These are phyloP conservation scores for Notamacropus eugenii DNA, from an alignment of 2,797 vertebrate species.

Conservation along the genomic window DNA sequence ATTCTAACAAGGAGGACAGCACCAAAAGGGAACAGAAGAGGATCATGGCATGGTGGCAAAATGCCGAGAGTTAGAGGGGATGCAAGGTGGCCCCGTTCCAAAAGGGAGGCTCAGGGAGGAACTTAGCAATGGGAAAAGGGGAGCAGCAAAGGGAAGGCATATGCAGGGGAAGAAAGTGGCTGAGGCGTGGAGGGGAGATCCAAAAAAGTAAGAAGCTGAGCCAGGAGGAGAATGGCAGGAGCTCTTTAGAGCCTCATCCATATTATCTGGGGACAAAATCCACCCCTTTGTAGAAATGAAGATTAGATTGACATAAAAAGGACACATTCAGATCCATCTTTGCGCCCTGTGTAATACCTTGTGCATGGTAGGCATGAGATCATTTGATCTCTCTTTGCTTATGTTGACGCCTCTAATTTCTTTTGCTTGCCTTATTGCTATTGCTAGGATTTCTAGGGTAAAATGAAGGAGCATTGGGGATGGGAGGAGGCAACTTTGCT, in stretches of 20 bases:
- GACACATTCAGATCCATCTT: background rate
- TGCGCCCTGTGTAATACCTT: background rate
- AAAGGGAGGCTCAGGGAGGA: background rate
- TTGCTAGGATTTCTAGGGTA: constrained; percentile 54
- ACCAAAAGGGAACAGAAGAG: background rate
- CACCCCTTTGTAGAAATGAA: background rate
- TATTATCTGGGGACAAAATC: background rate
- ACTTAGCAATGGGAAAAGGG: background rate
- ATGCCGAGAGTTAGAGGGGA: too few species aligned
- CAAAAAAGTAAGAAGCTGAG: background rate
- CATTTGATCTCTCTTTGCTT: constrained; percentile 51
- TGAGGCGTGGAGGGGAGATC: background rate
- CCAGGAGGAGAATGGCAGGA: too few species aligned
- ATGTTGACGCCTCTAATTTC: constrained; percentile 52
- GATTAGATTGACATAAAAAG: background rate
- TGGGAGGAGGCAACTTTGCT: constrained; percentile 53
- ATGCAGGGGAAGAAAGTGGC: background rate
- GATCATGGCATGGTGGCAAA: too few species aligned
- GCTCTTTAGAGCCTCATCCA: background rate
- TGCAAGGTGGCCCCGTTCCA: background rate
- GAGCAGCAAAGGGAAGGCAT: background rate
- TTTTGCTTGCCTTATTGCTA: constrained; percentile 55
- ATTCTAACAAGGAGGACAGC: background rate
- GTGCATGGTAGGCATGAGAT: background rate
- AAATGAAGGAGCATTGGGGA: constrained; percentile 45